Evolutionary conservation across 1,140 invertebrate species (phyloP).

Genomic region (Drosophila repleta): DNA sequence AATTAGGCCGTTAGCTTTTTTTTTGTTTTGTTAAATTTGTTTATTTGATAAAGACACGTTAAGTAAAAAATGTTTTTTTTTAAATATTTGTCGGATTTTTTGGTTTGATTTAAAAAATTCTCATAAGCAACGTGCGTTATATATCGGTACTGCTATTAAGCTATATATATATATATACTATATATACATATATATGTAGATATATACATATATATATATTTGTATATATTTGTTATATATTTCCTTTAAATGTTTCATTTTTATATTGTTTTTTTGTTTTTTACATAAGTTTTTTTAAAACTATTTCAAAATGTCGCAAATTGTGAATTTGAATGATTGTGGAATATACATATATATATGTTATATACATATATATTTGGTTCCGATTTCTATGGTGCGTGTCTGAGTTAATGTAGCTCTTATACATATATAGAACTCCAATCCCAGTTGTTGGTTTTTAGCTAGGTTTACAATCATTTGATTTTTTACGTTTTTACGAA

Average conservation of each 20-base stretch:
- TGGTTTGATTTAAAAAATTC: conserved; percentile 76
- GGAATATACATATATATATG: conserved; percentile 6
- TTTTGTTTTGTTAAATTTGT: conserved; percentile 64
- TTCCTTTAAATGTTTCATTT: conserved; percentile 62
- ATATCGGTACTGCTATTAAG: conserved; percentile 74
- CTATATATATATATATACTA: conserved; percentile 57
- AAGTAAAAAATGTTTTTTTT: conserved; percentile 78
- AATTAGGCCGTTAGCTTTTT: conserved; percentile 75
- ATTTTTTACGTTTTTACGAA: conserved; percentile 29
- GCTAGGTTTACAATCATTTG: conserved; percentile 59
- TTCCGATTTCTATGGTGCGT: conserved; percentile 37
- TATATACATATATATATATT: conserved; percentile 38
- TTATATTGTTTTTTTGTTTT: conserved; percentile 46
- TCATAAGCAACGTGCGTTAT: conserved; percentile 81
- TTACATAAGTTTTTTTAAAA: conserved; percentile 69
- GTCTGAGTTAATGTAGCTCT: not conserved
- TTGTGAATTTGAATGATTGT: conserved; percentile 42
- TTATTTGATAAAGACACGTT: conserved; percentile 81
- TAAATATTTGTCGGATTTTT: conserved; percentile 54
- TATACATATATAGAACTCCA: not conserved
- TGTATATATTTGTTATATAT: conserved; percentile 61
- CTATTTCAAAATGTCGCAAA: conserved; percentile 70
- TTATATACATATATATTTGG: conserved; percentile 34
- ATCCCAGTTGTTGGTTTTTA: conserved; percentile 2
- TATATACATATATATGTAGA: conserved; percentile 12